phyloP scores from a whole-genome alignment of 2,113 vertebrate genomes.

The Brachypteracias leptosomus region DNA sequence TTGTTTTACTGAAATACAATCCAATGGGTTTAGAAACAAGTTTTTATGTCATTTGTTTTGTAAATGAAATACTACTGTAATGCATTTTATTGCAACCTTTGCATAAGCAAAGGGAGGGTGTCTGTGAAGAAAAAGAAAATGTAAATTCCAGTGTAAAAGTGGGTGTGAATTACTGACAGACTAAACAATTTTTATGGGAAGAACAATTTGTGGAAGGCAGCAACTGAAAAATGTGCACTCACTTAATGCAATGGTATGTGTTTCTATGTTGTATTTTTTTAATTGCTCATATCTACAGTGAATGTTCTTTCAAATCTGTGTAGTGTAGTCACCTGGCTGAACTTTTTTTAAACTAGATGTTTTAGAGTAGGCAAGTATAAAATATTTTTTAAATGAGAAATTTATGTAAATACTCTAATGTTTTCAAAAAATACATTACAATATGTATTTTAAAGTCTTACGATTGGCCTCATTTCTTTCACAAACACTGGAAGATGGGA shows the following conservation, averaged over 20 bases:
- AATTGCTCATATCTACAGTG: not conserved
- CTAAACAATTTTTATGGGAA: not conserved
- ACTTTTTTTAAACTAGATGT: not conserved
- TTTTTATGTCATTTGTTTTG: conserved; percentile 61
- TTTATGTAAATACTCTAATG: conserved; percentile 56
- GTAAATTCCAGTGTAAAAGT: not conserved
- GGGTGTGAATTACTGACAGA: not conserved
- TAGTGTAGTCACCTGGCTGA: not conserved
- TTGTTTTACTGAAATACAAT: conserved; percentile 42
- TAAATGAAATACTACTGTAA: conserved; percentile 64
- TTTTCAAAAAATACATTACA: not conserved
- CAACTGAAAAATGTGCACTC: conserved; percentile 10
- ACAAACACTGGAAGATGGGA: not conserved
- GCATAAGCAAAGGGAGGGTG: not conserved
- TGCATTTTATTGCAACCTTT: conserved; percentile 60
- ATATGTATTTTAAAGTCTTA: not conserved
- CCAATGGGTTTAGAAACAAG: conserved; percentile 59
- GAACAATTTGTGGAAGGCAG: conserved; percentile 10
- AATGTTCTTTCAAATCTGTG: not conserved
- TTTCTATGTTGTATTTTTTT: conserved; percentile 10
- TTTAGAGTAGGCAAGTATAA: not conserved
- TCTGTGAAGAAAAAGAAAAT: not conserved
- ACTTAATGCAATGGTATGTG: conserved; percentile 18
- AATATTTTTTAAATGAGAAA: not conserved
- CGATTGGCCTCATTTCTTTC: not conserved